phyloP scores from a whole-genome alignment of 2,888 invertebrate species.

The Mimachlamys varia region DNA sequence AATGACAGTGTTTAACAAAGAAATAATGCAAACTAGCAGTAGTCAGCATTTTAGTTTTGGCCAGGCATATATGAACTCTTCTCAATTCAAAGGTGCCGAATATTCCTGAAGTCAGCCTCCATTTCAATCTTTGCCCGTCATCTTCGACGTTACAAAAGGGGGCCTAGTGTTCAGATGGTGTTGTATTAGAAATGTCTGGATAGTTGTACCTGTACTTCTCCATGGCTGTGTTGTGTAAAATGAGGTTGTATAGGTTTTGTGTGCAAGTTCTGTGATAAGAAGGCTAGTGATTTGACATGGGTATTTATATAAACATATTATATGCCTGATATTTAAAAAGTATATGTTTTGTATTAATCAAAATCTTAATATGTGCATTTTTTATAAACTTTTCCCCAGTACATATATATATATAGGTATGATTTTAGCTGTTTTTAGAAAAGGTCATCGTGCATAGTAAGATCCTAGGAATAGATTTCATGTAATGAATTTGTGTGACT shows the following conservation, averaged over 20 bases:
- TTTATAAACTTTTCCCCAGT: not conserved
- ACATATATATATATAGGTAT: not conserved
- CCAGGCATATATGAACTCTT: too few relatives aligned
- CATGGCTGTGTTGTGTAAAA: too few relatives aligned
- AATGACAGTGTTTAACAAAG: too few relatives aligned
- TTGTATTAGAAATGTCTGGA: too few relatives aligned
- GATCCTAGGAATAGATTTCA: not conserved
- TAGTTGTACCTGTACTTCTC: too few relatives aligned
- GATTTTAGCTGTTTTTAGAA: slow-evolving; percentile 20
- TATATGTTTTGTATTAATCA: slow-evolving; percentile 11
- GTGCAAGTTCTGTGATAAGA: slow-evolving; percentile 13
- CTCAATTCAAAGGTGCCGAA: too few relatives aligned
- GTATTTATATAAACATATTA: not conserved
- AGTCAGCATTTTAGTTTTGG: too few relatives aligned
- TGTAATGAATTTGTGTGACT: not conserved
- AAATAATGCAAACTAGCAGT: too few relatives aligned
- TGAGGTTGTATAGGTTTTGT: not conserved
- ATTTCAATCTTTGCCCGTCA: too few relatives aligned
- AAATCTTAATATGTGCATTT: not conserved
- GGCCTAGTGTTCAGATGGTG: too few relatives aligned
- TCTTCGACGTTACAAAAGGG: too few relatives aligned
- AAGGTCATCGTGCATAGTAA: not conserved
- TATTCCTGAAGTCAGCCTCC: too few relatives aligned
- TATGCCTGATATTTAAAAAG: not conserved
- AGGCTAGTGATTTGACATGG: slow-evolving; percentile 15